These are phyloP conservation scores for Pyrgilauda ruficollis DNA, from an alignment of 2,113 vertebrate species.

Conservation along the genomic window DNA sequence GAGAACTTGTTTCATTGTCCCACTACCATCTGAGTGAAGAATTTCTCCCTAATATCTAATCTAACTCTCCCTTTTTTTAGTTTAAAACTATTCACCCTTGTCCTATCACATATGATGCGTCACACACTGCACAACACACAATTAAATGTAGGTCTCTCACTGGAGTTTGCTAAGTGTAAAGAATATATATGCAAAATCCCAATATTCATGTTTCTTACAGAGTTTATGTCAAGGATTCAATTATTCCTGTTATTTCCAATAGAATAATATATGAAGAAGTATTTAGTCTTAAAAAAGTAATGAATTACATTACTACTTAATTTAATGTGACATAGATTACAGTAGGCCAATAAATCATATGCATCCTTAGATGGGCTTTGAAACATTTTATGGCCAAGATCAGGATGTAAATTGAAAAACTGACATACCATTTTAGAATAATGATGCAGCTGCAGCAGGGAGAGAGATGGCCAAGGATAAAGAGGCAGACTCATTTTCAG, in stretches of 20 bases:
- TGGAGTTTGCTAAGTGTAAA: background rate
- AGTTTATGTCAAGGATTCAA: slow-evolving; percentile 1
- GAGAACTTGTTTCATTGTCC: background rate
- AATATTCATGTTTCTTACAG: background rate
- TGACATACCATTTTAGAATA: slow-evolving; percentile 37
- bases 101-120: background rate
- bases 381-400: slow-evolving; percentile 40
- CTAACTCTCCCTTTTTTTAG: background rate
- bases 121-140: background rate
- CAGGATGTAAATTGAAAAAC: slow-evolving; percentile 51
- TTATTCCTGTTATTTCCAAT: slow-evolving; percentile 11
- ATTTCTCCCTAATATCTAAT: background rate
- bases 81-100: background rate
- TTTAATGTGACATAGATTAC: slow-evolving; percentile 34
- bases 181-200: background rate
- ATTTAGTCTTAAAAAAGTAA: slow-evolving; percentile 53
- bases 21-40: background rate
- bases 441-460: background rate
- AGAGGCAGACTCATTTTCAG: background rate
- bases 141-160: background rate
- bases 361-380: slow-evolving; percentile 25
- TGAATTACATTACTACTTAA: slow-evolving; percentile 42
- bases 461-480: slow-evolving; percentile 9
- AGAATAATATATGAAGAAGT: slow-evolving; percentile 1
- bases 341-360: slow-evolving; percentile 29